phyloP scores from a whole-genome alignment of 2,113 vertebrate genomes.

The Turnix velox region DNA sequence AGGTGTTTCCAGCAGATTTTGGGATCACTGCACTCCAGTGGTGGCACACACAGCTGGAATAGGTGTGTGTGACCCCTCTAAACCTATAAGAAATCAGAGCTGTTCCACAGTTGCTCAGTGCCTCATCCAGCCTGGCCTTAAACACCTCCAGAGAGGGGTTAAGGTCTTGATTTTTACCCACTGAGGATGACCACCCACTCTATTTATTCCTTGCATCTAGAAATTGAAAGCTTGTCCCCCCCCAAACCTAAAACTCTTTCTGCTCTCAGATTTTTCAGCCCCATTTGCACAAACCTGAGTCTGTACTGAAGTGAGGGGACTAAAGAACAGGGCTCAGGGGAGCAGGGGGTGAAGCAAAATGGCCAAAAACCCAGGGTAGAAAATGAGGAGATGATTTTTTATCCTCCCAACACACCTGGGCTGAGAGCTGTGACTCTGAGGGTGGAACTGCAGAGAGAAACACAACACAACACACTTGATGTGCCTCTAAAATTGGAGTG shows the following conservation, averaged over 20 bases:
- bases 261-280: not conserved
- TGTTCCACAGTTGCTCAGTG: not conserved
- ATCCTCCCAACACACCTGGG: not conserved
- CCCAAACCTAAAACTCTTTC: not conserved
- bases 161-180: not conserved
- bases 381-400: not conserved
- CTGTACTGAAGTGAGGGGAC: not conserved
- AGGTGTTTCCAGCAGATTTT: not conserved
- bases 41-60: too few species aligned
- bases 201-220: not conserved
- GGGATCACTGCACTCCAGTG: not conserved
- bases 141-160: too few species aligned
- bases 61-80: not conserved
- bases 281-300: not conserved
- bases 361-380: not conserved
- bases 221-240: not conserved
- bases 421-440: not conserved
- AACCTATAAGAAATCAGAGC: not conserved
- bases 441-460: not conserved
- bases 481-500: not conserved
- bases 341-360: not conserved
- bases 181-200: not conserved
- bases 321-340: not conserved
- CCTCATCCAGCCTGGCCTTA: too few species aligned
- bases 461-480: rapidly evolving